These are phyloP conservation scores for Urocitellus parryii DNA, from an alignment of 2,113 vertebrate species.

Conservation along the genomic window DNA sequence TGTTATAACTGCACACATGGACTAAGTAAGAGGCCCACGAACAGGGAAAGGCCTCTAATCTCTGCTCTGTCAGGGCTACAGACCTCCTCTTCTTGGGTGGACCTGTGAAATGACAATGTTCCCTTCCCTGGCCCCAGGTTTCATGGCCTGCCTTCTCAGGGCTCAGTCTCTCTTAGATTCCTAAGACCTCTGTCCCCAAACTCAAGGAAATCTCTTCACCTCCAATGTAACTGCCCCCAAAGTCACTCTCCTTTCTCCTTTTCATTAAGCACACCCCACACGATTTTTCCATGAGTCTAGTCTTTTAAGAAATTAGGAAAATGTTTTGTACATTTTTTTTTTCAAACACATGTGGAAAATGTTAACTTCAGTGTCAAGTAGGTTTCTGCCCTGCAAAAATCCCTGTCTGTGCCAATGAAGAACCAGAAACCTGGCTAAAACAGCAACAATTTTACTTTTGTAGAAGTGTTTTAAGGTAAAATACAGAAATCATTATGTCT, in stretches of 20 bases:
- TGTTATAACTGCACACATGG: neutral
- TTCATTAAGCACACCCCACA: neutral
- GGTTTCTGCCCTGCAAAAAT: neutral
- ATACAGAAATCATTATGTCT: neutral
- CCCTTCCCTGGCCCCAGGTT: neutral
- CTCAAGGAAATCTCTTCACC: neutral
- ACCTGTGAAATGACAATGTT: neutral
- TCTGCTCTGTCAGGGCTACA: fast-evolving
- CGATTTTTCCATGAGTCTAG: neutral
- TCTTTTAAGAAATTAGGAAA: neutral
- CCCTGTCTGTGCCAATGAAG: fast-evolving
- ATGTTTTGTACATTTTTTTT: neutral
- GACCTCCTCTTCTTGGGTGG: fast-evolving
- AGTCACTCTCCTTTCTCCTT: neutral
- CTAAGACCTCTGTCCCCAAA: neutral
- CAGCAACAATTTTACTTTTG: neutral
- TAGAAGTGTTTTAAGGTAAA: neutral
- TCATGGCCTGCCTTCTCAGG: fast-evolving
- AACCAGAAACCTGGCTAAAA: neutral
- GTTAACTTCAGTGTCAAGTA: neutral
- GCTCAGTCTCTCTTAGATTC: neutral
- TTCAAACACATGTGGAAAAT: neutral
- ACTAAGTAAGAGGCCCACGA: neutral
- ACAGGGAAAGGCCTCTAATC: neutral
- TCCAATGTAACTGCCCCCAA: neutral